A percentile compares a stretch with the other conserved stretches of the same genome.
phyloP scores from a whole-genome alignment of 2,797 vertebrate genomes.

The Prionace glauca region DNA sequence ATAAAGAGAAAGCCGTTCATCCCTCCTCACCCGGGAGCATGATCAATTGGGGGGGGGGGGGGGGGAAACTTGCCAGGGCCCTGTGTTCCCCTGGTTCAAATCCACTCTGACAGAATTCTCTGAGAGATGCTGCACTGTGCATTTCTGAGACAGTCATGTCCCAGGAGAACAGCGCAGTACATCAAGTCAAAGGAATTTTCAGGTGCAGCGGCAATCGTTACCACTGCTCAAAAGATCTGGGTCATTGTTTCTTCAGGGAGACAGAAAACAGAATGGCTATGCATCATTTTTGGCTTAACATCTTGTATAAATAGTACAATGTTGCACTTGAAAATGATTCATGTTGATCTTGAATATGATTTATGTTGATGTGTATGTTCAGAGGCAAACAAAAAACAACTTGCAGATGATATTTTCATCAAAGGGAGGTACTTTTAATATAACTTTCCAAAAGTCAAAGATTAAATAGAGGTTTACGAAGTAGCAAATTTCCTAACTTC shows the following conservation, averaged over 20 bases:
- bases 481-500: not conserved
- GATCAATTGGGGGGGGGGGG: too few species aligned
- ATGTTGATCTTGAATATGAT: not conserved
- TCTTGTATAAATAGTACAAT: not conserved
- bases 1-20: too few species aligned
- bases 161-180: too few species aligned
- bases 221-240: too few species aligned
- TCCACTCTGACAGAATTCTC: too few species aligned
- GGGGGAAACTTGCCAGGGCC: too few species aligned
- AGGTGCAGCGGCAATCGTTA: too few species aligned
- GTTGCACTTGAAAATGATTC: not conserved
- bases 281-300: not conserved
- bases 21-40: too few species aligned
- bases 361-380: not conserved
- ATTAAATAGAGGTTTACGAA: not conserved
- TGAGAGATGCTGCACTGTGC: too few species aligned
- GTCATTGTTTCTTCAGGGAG: not conserved
- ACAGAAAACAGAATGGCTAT: not conserved
- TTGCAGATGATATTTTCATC: not conserved
- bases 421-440: not conserved
- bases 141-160: too few species aligned
- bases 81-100: too few species aligned
- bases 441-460: not conserved
- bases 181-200: too few species aligned
- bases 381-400: not conserved